These are phyloP conservation scores for Mus caroli DNA, from an alignment of 2,797 vertebrate genomes.

Conservation along the genomic window DNA sequence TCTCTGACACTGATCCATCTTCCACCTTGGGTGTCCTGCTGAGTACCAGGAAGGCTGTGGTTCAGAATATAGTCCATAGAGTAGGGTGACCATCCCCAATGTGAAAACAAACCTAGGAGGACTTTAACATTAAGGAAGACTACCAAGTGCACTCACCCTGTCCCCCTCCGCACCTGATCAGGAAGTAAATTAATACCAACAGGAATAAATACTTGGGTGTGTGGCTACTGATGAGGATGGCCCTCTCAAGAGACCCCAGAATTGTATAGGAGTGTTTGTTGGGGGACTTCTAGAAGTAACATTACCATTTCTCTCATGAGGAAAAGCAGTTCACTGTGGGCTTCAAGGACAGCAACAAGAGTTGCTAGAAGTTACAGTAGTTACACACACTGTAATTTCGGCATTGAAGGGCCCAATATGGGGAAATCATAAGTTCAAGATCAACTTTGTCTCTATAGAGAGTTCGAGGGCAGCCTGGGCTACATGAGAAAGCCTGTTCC, in stretches of 20 bases:
- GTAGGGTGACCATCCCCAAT: rapidly evolving
- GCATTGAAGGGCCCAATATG: not conserved
- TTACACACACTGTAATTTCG: too few species aligned
- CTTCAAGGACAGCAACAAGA: not conserved
- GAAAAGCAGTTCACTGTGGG: not conserved
- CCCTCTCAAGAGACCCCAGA: not conserved
- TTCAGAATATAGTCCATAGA: not conserved
- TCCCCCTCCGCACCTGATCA: not conserved
- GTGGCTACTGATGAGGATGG: rapidly evolving
- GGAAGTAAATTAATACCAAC: not conserved
- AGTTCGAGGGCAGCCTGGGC: not conserved
- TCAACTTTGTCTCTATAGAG: not conserved
- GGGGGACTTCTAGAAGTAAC: not conserved
- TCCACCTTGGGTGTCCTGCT: not conserved
- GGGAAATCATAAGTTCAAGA: not conserved
- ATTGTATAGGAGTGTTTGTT: not conserved
- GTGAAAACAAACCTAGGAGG: not conserved
- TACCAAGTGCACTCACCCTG: not conserved
- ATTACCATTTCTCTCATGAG: too few species aligned
- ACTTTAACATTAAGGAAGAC: not conserved
- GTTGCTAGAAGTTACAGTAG: not conserved
- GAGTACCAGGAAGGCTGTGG: not conserved
- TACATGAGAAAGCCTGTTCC: not conserved
- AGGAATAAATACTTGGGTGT: not conserved
- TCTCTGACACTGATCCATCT: not conserved